Base-by-base conservation (phyloP, 1,140 invertebrate genomes). In the Hestina assimilis region DNA sequence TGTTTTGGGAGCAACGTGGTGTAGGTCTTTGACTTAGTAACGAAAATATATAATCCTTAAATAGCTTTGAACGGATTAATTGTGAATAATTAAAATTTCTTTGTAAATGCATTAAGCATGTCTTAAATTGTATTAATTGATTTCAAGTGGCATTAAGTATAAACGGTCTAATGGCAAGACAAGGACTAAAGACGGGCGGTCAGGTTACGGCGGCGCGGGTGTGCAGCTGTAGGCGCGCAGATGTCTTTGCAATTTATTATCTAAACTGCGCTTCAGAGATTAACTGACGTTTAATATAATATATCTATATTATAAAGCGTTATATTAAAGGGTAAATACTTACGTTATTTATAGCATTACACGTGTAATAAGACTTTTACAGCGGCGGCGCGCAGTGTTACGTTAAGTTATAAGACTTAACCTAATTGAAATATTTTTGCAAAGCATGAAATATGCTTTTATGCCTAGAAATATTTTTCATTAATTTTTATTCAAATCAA, bases 1-100 rank as follows among this genome's bases (percentile, higher is more conserved):
- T 79, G 79, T 77, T 83, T 73, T 73, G 66, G 75, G 69, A 58
- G 66, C 48, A 47, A 50, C 50, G 50, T 51, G 45, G 11, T 19
- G 9, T 38, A 38, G 33, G 33, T 17, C 33, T 20, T 7, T 17
- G 33, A 17, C 33, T 17, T 38, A 11, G 4, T 38, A 17, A 4
- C 15, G 19, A 19, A 19, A n/a, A n/a, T n/a, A 26, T 45, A 8
- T 26, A 40, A 40, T 20, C 35, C 20, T 33, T 5, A 47, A 23
- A n/a, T 23, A 38, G 14, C 15, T 19, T 19, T 12, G 21, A 52
- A 41, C 15, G 21, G 21, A 12, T 26, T 26, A n/a, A 24, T 23
- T 9, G 21, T 9, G 24, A 61, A 43, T 54, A 35, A 50, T 55
- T 43, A 33, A 26, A 38, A 46, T 51, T 33, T 52, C 43, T 40